phyloP scores from a whole-genome alignment of 2,797 vertebrate species.

The Anabacerthia variegaticeps region DNA sequence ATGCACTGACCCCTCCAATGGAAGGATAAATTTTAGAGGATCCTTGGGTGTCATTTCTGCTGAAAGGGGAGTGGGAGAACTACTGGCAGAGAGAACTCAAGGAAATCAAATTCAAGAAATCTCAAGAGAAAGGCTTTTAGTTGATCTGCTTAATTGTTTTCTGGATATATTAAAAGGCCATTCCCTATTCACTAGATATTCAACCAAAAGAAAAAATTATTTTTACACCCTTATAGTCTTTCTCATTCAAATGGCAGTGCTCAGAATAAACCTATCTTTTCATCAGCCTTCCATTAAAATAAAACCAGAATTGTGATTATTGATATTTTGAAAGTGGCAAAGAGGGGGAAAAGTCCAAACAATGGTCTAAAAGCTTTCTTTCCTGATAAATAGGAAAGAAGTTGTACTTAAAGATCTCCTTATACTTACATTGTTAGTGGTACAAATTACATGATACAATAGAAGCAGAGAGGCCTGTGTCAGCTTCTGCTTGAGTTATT shows the following conservation, averaged over 20 bases:
- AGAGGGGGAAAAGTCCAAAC: not conserved
- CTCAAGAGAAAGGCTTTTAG: not conserved
- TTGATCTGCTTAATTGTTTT: not conserved
- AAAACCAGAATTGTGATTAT: not conserved
- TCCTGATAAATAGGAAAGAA: not conserved
- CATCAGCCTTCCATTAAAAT: not conserved
- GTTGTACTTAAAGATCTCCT: not conserved
- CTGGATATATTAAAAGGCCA: not conserved
- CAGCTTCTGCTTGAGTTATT: not conserved
- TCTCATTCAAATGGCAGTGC: not conserved
- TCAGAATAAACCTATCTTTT: not conserved
- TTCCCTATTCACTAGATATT: not conserved
- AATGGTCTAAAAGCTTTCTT: not conserved
- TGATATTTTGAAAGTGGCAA: not conserved
- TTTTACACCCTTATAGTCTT: not conserved
- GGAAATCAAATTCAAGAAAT: not conserved
- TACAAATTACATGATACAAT: not conserved
- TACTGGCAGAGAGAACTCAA: not conserved
- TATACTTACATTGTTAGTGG: not conserved
- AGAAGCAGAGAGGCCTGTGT: not conserved
- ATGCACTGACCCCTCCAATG: fast-evolving
- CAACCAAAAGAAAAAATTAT: not conserved
- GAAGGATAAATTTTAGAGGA: not conserved
- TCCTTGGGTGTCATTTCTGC: not conserved
- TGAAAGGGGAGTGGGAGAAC: not conserved